These are phyloP conservation scores for Xestobium rufovillosum DNA, from an alignment of 2,888 invertebrate species.

Conservation along the genomic window DNA sequence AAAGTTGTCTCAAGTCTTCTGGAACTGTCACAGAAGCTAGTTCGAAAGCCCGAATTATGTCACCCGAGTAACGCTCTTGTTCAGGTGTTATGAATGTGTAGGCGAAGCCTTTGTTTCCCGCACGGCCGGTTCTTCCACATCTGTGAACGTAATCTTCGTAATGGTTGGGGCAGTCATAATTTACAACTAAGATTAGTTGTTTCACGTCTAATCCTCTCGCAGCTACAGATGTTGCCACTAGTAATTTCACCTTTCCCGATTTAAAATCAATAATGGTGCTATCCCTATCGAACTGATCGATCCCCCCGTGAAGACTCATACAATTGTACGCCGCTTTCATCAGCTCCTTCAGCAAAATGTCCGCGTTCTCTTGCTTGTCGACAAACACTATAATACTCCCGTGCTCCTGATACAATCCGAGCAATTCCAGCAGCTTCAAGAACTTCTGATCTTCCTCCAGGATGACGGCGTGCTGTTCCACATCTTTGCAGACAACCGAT, in stretches of 20 bases:
- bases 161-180: constrained; percentile 99
- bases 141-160: constrained; percentile 99
- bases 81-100: constrained; percentile 96
- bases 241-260: constrained; percentile 71
- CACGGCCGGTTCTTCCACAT: constrained; percentile 84
- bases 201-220: constrained; percentile 98
- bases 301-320: constrained; percentile 96
- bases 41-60: constrained; percentile 87
- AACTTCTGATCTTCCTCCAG: constrained; percentile 96
- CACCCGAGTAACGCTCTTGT: constrained; percentile 77
- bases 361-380: constrained; percentile 97
- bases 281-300: constrained; percentile 98
- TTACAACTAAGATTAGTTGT: constrained; percentile 92
- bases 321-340: constrained; percentile 96
- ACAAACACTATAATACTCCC: constrained; percentile 97
- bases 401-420: constrained; percentile 87
- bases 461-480: constrained; percentile 89
- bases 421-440: constrained; percentile 91
- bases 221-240: constrained; percentile 97
- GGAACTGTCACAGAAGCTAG: constrained; percentile 72
- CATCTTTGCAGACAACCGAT: constrained; percentile 95
- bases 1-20: constrained; percentile 67
- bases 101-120: constrained; percentile 94
- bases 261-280: constrained; percentile 98
- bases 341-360: constrained; percentile 83